Conservation (phyloP, 1,140 invertebrate genomes). For the Adelges cooleyi region DNA sequence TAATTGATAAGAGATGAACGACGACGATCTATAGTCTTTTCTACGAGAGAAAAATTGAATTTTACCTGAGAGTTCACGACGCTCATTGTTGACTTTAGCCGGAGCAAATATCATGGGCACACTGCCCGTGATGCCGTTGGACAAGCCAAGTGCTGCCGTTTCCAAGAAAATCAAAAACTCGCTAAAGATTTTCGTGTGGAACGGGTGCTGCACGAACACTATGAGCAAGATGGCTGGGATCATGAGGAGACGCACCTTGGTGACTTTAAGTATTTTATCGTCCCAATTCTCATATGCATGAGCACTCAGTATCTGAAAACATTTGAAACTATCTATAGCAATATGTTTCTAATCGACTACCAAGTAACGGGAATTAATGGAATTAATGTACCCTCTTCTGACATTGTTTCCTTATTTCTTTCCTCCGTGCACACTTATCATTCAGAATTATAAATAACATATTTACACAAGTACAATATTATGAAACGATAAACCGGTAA, state of each 20-base stretch:
- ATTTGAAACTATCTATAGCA: not conserved
- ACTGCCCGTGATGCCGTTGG: conserved; percentile 77
- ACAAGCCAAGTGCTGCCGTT: conserved; percentile 57
- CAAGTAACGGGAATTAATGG: too few relatives aligned
- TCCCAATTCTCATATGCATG: conserved; percentile 69
- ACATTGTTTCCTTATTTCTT: too few relatives aligned
- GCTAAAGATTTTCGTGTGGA: conserved; percentile 8
- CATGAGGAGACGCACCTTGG: conserved; percentile 54
- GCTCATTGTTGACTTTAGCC: conserved; percentile 61
- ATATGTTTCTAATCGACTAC: not conserved
- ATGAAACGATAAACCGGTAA: too few relatives aligned
- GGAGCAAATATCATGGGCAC: conserved; percentile 84
- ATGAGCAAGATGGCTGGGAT: conserved; percentile 58
- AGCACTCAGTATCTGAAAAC: conserved; percentile 58
- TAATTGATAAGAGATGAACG: too few relatives aligned
- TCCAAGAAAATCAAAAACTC: conserved; percentile 44
- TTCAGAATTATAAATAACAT: too few relatives aligned
- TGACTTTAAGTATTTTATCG: conserved; percentile 57
- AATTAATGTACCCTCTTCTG: too few relatives aligned
- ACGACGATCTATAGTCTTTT: too few relatives aligned
- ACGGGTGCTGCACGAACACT: conserved; percentile 6
- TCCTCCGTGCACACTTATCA: too few relatives aligned
- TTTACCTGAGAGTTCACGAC: conserved; percentile 61
- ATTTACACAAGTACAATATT: too few relatives aligned
- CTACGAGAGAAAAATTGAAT: too few relatives aligned